A percentile compares a stretch with the other conserved stretches of the same genome.
These are phyloP conservation scores for Cyprinodon variegatus DNA, from an alignment of 2,113 vertebrate genomes.

Conservation along the genomic window DNA sequence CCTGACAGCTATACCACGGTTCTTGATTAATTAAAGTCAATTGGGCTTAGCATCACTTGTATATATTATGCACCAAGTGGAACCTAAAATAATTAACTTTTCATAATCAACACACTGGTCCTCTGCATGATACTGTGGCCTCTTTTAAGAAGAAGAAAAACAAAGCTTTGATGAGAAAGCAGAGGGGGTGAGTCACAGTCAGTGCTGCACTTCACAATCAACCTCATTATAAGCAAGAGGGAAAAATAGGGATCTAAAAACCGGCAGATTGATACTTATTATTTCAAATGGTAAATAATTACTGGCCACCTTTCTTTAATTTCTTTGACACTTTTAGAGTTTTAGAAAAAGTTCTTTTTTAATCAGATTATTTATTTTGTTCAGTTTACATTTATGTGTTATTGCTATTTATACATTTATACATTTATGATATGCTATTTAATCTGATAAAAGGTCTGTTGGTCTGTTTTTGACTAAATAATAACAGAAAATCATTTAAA, in stretches of 20 bases:
- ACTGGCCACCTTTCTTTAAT: neutral
- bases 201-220: slow-evolving; percentile 22
- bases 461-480: neutral
- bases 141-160: slow-evolving; percentile 21
- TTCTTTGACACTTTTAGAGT: neutral
- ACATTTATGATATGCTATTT: neutral
- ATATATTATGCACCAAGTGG: slow-evolving; percentile 10
- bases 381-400: neutral
- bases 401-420: too few relatives aligned
- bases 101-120: neutral
- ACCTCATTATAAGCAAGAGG: slow-evolving; percentile 40
- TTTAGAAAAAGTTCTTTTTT: neutral
- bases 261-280: slow-evolving; percentile 9
- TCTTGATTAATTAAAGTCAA: slow-evolving; percentile 13
- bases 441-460: neutral
- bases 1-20: neutral
- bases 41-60: neutral
- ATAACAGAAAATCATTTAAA: neutral
- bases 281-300: neutral
- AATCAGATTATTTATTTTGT: neutral
- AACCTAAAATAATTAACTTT: slow-evolving; percentile 5
- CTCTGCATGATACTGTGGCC: slow-evolving; percentile 6
- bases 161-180: slow-evolving; percentile 24
- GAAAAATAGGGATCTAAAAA: slow-evolving; percentile 4
- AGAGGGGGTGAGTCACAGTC: slow-evolving; percentile 37